Evolutionary conservation across 37 sponge, comb jelly and placozoan genomes (phyloP), one percentile per base, ranked within the genome.

Genomic region (Spongilla lacustris): DNA sequence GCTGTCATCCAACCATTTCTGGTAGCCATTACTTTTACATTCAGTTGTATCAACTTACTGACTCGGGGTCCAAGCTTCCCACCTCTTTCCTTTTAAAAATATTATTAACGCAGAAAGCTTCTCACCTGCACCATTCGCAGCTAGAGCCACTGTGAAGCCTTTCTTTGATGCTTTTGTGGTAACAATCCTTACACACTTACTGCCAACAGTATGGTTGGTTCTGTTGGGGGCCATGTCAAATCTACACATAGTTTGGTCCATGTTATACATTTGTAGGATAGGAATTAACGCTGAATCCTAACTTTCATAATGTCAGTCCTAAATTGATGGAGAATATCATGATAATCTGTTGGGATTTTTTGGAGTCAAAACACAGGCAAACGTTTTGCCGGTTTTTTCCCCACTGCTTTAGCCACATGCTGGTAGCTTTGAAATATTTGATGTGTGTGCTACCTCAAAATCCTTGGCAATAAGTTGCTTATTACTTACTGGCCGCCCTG

Each of bases 171-270:
- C 76, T 26, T 35, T 50, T 29, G 84, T 84, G 67, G 67, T 66
- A 32, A 28, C 26, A 11, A 49, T 75, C 2, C 84, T 17, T 17
- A 58, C 19, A 14, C 14, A 19, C 58, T 14, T 58, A 58, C 58
- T 58, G 19, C 58, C 58, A 17, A 14, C 19, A 58, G 58, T 14
- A 58, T 58, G 58, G 34, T 50, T 84, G n/a, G 58, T 74, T 23
- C 34, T 21, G 23, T 26, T 32, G 6, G 50, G 32, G 19, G 84
- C 68, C 76, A 84, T 83, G n/a, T n/a, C n/a, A n/a, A n/a, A n/a
- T n/a, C n/a, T n/a, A 36, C 75, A 74, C 84, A 74, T 74, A 19
- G 84, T 84, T 28, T 84, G 84, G 84, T 84, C 76, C 84, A 84
- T 74, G 36, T 84, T 82, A 3, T 69, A 69, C 34, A 81, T 33